A percentile compares a stretch with the other conserved stretches of the same genome.
phyloP scores from a whole-genome alignment of 1,140 invertebrate species.

The Penaeus indicus region DNA sequence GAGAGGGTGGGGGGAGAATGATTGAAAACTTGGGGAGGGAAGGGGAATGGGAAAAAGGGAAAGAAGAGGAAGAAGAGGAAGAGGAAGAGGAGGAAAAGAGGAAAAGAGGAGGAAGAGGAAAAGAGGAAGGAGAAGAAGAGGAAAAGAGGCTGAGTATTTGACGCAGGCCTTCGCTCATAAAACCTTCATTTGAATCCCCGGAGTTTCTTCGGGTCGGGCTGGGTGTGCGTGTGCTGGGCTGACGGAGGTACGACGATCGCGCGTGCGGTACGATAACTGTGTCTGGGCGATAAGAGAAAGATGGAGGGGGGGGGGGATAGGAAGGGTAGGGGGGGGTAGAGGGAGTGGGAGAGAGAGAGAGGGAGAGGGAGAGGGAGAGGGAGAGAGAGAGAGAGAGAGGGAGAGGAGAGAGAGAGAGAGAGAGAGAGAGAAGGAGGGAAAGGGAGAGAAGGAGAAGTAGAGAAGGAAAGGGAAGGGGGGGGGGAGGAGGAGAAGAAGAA shows the following conservation, averaged over 20 bases:
- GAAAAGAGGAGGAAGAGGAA: background rate
- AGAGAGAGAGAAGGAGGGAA: background rate
- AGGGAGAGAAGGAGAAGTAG: background rate
- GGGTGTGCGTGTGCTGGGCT: background rate
- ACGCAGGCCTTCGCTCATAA: constrained; percentile 21
- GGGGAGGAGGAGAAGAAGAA: background rate
- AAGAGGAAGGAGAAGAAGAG: background rate
- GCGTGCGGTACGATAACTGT: constrained; percentile 5
- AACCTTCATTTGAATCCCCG: constrained; percentile 44
- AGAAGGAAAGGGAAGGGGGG: background rate
- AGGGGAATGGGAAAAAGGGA: too few relatives aligned
- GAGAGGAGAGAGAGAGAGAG: background rate
- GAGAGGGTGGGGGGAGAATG: too few relatives aligned
- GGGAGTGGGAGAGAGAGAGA: too few relatives aligned
- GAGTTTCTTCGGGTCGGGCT: constrained; percentile 24
- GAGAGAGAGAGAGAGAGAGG: background rate
- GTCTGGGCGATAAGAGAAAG: background rate
- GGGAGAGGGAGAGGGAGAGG: background rate
- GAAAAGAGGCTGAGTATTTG: background rate
- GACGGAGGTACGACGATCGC: constrained; percentile 16
- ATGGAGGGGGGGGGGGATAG: background rate
- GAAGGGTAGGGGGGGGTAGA: too few relatives aligned
- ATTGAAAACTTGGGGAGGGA: too few relatives aligned
- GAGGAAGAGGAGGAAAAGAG: background rate
- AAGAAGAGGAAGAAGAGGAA: too few relatives aligned